Conservation (phyloP, 2,113 vertebrate genomes). For the Strix uralensis region DNA sequence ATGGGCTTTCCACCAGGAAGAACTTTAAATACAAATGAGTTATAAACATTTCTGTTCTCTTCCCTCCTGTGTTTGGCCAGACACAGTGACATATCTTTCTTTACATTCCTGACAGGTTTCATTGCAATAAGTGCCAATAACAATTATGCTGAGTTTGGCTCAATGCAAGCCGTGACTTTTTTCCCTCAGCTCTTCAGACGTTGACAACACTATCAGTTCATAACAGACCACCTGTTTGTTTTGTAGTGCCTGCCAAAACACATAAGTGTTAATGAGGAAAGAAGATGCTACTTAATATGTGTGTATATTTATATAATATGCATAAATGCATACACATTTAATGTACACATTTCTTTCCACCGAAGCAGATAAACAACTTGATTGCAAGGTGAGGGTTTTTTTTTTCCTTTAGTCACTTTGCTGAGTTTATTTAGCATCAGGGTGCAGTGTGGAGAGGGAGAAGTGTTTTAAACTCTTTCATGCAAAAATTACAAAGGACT, state of each 20-base stretch:
- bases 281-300: constrained; percentile 41
- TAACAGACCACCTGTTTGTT: constrained; percentile 65
- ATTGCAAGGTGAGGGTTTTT: not conserved
- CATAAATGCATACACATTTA: constrained; percentile 36
- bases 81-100: constrained; percentile 4
- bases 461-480: not conserved
- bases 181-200: constrained; percentile 49
- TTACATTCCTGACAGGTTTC: constrained; percentile 21
- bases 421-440: not conserved
- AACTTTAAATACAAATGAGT: not conserved
- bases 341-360: constrained; percentile 4
- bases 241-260: constrained; percentile 57
- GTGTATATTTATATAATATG: constrained; percentile 45
- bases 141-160: constrained; percentile 25
- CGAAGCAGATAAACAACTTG: constrained; percentile 4
- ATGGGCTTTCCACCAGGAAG: not conserved
- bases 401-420: not conserved
- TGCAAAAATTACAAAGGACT: not conserved
- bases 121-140: constrained; percentile 33
- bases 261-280: constrained; percentile 51
- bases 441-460: not conserved
- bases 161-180: constrained; percentile 18
- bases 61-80: constrained; percentile 2
- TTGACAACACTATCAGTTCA: constrained; percentile 54
- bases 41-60: constrained; percentile 8